Evolutionary conservation across 37 sponge, comb jelly and placozoan genomes (phyloP).

Genomic region (Eunapius fragilis): DNA sequence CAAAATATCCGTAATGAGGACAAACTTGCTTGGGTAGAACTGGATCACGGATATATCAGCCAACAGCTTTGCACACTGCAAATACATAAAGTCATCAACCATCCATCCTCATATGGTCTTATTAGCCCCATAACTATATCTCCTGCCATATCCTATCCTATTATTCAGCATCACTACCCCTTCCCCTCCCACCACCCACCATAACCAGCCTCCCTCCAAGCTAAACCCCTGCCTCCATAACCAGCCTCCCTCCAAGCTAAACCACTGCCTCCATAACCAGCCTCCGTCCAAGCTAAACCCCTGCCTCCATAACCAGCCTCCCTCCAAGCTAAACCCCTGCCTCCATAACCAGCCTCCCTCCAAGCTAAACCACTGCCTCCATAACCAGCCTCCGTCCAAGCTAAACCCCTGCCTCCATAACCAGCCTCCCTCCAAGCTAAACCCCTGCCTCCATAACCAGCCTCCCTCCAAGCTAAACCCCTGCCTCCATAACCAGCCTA

Average conservation of each 20-base stretch:
- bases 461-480: not conserved
- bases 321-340: not conserved
- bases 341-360: not conserved
- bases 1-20: slow-evolving; percentile 96
- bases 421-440: not conserved
- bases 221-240: too few relatives aligned
- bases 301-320: not conserved
- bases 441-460: not conserved
- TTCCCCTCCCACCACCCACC: too few relatives aligned
- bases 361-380: not conserved
- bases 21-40: slow-evolving; percentile 99
- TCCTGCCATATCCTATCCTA: too few relatives aligned
- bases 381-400: not conserved
- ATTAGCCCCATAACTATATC: not conserved
- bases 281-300: too few relatives aligned
- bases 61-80: slow-evolving; percentile 92
- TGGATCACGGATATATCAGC: slow-evolving; percentile 87
- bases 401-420: not conserved
- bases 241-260: too few relatives aligned
- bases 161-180: not conserved
- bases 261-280: not conserved
- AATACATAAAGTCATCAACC: not conserved
- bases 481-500: not conserved
- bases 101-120: too few relatives aligned
- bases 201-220: too few relatives aligned